Evolutionary conservation across 92 coral and sea anemone species (phyloP).

Genomic region (Heteractis magnifica): DNA sequence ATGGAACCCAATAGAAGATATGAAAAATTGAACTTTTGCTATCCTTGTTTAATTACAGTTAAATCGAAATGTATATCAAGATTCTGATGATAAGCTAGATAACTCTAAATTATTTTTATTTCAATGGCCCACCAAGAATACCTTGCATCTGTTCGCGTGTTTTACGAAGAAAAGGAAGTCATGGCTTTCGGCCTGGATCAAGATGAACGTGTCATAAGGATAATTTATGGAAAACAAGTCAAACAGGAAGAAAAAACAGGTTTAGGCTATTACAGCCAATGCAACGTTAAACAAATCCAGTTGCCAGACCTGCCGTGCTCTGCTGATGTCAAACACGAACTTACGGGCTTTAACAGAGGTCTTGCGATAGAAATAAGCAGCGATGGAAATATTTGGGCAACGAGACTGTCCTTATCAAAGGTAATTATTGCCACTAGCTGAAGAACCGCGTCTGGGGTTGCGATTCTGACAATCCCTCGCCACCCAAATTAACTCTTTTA

Average conservation of each 20-base stretch:
- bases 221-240: slow-evolving; percentile 49
- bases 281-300: slow-evolving; percentile 53
- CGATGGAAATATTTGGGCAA: slow-evolving; percentile 51
- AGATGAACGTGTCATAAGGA: slow-evolving; percentile 51
- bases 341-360: slow-evolving; percentile 62
- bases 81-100: no score
- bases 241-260: slow-evolving; percentile 24
- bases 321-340: slow-evolving; percentile 50
- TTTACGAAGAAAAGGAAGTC: slow-evolving; percentile 51
- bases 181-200: slow-evolving; percentile 40
- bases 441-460: background rate
- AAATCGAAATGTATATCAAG: no score
- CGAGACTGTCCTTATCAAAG: slow-evolving; percentile 65
- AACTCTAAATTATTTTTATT: background rate
- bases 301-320: slow-evolving; percentile 47
- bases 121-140: slow-evolving; percentile 5
- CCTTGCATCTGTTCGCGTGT: slow-evolving; percentile 42
- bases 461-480: no score
- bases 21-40: no score
- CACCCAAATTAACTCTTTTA: no score
- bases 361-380: slow-evolving; percentile 63
- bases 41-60: no score
- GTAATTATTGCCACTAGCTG: slow-evolving; percentile 23
- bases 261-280: slow-evolving; percentile 52
- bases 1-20: no score